Evolutionary conservation across 2,113 vertebrate species (phyloP), one percentile per base, ranked within the genome.

Genomic region (Dolichotis patagonum): DNA sequence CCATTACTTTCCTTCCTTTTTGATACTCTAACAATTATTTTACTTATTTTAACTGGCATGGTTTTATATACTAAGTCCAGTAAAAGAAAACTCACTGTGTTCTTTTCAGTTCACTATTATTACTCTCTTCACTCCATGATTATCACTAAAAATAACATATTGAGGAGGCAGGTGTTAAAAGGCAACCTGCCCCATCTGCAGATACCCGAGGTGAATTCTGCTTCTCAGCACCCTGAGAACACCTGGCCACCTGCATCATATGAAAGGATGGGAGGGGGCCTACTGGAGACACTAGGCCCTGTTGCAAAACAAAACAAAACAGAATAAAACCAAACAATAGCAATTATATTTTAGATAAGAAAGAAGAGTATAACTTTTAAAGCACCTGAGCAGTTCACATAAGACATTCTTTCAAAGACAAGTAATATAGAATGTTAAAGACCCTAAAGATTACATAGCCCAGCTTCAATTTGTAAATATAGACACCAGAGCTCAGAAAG

Each of bases 341-440:
- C 54, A 16, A 56, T 67, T 87, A 49, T 71, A 28, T 28, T 60
- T 16, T 49, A 94, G 89, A 35, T 35, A 80, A 58, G 35, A 83
- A 91, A 92, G 13, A 32, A 71, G 9, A 58, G 26, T 10, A 41
- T 73, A 87, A 58, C 28, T 67, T 86, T 92, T 67, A 81, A 91
- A 84, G 69, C 2, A 10, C 80, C 69, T 62, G 43, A 60, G 30
- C 7, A 54, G 49, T n/a, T 87, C 30, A 46, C 56, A 16, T 41
- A 90, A 91, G 65, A 38, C 78, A 73, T n/a, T 83, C 54, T 90
- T 84, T 85, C 52, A 86, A 60, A 95, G 35, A 11, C 71, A 78
- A 88, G 20, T 84, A 56, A 84, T 28, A 38, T 19, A 85, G 26
- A 85, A 62, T 56, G 16, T 54, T 54, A 49, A 58, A 46, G 19